Conservation (phyloP, 1,140 invertebrate species). For the Drosophila oshimai region DNA sequence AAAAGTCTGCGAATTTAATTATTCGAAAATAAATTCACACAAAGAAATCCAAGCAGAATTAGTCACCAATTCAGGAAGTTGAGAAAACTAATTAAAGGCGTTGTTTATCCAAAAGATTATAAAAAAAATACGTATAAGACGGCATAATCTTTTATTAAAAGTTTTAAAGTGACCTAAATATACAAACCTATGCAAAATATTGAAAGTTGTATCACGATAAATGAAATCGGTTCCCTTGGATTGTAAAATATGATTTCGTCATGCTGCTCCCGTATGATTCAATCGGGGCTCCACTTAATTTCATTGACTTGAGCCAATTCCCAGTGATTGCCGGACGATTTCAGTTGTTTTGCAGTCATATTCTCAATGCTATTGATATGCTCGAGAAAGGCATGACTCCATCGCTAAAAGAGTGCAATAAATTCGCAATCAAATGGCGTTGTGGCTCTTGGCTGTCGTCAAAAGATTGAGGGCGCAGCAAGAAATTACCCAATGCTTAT, state of each 20-base stretch:
- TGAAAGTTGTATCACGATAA: too few species aligned
- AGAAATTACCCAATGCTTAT: neutral
- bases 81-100: neutral
- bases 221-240: neutral
- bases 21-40: slow-evolving; percentile 2
- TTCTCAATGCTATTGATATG: slow-evolving; percentile 20
- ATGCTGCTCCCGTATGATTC: neutral
- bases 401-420: slow-evolving; percentile 23
- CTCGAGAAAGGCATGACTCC: slow-evolving; percentile 8
- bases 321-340: neutral
- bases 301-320: slow-evolving; percentile 9
- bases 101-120: too few species aligned
- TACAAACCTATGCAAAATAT: neutral
- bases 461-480: neutral
- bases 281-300: neutral
- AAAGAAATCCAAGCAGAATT: neutral
- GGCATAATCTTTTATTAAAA: neutral
- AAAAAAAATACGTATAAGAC: neutral
- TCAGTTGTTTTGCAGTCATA: neutral
- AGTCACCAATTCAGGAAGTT: slow-evolving; percentile 12
- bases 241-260: neutral
- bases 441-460: neutral
- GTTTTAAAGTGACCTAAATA: neutral
- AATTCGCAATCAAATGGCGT: slow-evolving; percentile 24
- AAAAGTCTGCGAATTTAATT: slow-evolving; percentile 19